phyloP scores from a whole-genome alignment of 2,888 invertebrate genomes.

The Fragum fragum region DNA sequence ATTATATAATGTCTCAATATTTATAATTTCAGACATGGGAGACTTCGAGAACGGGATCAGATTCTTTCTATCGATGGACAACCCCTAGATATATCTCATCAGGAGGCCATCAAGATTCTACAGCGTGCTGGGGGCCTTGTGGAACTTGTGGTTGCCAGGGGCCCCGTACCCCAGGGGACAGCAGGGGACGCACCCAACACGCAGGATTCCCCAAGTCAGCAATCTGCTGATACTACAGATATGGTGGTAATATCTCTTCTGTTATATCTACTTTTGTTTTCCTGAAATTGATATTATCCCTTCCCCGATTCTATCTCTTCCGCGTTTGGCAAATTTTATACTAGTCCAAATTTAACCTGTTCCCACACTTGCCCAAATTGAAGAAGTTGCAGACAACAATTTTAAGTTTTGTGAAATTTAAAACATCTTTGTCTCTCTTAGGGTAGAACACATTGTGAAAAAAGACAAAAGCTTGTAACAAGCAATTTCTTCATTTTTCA shows the following conservation, averaged over 20 bases:
- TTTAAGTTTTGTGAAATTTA: too few species aligned
- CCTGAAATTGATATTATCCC: too few species aligned
- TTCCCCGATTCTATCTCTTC: too few species aligned
- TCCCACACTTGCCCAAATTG: too few species aligned
- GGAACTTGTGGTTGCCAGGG: conserved; percentile 87
- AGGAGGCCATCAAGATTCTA: conserved; percentile 92
- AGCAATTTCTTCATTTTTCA: too few species aligned
- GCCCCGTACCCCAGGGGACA: conserved; percentile 61
- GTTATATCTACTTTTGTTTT: background rate
- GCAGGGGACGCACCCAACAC: conserved; percentile 25
- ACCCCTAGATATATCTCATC: conserved; percentile 91
- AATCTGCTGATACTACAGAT: conserved; percentile 56
- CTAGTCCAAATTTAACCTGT: too few species aligned
- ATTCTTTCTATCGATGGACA: conserved; percentile 94
- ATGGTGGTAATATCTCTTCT: conserved; percentile 47
- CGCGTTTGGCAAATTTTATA: too few species aligned
- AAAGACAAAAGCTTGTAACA: too few species aligned
- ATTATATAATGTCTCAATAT: too few species aligned
- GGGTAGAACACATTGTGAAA: too few species aligned
- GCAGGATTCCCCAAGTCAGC: conserved; percentile 71
- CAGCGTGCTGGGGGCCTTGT: conserved; percentile 91
- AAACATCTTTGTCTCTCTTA: too few species aligned
- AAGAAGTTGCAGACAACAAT: too few species aligned
- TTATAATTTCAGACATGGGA: conserved; percentile 90
- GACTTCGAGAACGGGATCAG: conserved; percentile 93